Evolutionary conservation across 2,888 invertebrate genomes (phyloP), one percentile per base, ranked within the genome.

Genomic region (Eretmocerus hayati): DNA sequence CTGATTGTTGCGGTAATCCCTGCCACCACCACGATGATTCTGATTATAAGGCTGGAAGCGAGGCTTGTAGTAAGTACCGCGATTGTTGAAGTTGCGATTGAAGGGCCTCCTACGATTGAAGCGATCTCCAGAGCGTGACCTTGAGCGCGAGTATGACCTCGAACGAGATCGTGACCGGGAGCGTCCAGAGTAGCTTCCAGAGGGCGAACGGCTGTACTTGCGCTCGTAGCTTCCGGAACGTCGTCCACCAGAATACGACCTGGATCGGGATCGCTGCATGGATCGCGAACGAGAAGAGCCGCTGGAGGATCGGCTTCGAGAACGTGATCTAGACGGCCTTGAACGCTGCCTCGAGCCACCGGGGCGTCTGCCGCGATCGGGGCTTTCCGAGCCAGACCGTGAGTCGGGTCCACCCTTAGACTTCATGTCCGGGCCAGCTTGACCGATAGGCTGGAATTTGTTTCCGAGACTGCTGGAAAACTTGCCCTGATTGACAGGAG

Each of bases 61-160:
- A 1, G 87, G 87, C 59, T 85, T 83, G 74, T 87, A 87, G 71
- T 87, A 87, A 1, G 85, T 86, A 55, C 86, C 86, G 46, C 86
- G 79, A 65, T 85, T 85, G 67, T 60, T 60, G 61, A 78, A 84
- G 2, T 67, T 67, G 3, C 70, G 58, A 4, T 21, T 22, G 54
- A 67, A 68, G 40, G 69, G 67, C 16, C 71, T 62, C 48, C 69
- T 70, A 1, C 72, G 58, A 36, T 71, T 66, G 43, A 66, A 67
- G 41, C 74, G 69, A 43, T 72, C 71, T 1, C 67, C 72, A 55
- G 68, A 69, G 19, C 70, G 72, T 43, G 83, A 83, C 45, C 83
- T 75, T 0, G 83, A 82, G 23, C 83, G 74, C 0, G 72, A 71
- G 13, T 65, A 55, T 3, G 72, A 72, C 2, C 72, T 61, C 1